These are phyloP conservation scores for Prochilodus magdalenae DNA, from an alignment of 2,113 vertebrate genomes.

Conservation along the genomic window DNA sequence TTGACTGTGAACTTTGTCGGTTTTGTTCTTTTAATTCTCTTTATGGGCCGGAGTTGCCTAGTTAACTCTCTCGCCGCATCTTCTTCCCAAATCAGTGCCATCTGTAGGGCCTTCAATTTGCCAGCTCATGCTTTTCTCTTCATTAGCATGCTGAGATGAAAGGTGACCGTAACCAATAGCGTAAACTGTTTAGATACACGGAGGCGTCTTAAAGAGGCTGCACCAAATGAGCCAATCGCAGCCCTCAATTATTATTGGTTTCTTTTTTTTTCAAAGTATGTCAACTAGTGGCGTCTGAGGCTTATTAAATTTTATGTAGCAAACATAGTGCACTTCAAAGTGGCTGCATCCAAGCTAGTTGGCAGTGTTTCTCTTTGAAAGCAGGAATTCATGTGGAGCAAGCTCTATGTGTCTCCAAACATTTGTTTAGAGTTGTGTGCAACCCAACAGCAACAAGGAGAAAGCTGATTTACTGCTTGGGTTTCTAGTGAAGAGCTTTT, in stretches of 20 bases:
- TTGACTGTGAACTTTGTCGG: slow-evolving; percentile 42
- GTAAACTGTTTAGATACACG: slow-evolving; percentile 54
- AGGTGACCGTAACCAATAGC: slow-evolving; percentile 41
- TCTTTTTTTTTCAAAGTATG: slow-evolving; percentile 31
- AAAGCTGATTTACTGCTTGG: neutral
- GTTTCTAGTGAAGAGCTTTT: neutral
- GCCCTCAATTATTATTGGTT: neutral
- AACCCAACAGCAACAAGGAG: slow-evolving; percentile 13
- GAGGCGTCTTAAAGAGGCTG: slow-evolving; percentile 38
- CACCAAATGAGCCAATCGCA: slow-evolving; percentile 16
- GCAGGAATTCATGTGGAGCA: slow-evolving; percentile 9
- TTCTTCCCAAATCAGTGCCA: slow-evolving; percentile 52
- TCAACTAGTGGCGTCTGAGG: slow-evolving; percentile 49
- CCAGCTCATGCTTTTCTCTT: slow-evolving; percentile 53
- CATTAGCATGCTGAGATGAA: slow-evolving; percentile 58
- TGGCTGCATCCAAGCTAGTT: slow-evolving; percentile 4
- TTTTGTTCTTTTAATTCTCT: slow-evolving; percentile 34
- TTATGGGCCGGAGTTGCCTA: slow-evolving; percentile 38
- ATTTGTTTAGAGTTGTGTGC: slow-evolving; percentile 46
- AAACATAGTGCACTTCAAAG: slow-evolving; percentile 57
- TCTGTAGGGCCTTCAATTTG: slow-evolving; percentile 47
- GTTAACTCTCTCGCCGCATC: slow-evolving; percentile 21
- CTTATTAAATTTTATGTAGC: slow-evolving; percentile 59
- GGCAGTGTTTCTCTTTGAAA: slow-evolving; percentile 40
- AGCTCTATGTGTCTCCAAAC: slow-evolving; percentile 34